A percentile compares a stretch with the other conserved stretches of the same genome.
These are phyloP conservation scores for Drosophila gunungcola DNA, from an alignment of 1,140 invertebrate species.

Conservation along the genomic window DNA sequence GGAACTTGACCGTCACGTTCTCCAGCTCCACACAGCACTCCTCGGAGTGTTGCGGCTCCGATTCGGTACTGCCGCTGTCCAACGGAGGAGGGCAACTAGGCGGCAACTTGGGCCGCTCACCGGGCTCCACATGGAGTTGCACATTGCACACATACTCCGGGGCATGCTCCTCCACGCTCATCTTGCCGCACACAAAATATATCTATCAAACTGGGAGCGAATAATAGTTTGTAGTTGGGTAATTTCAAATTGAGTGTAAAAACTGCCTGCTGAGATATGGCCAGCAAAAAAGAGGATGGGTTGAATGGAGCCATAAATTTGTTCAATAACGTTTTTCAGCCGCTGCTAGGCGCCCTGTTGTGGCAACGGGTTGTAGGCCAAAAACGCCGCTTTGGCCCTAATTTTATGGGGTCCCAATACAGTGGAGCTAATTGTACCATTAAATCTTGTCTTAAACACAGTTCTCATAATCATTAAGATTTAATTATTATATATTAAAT, in stretches of 20 bases:
- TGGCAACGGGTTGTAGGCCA: conserved; percentile 58
- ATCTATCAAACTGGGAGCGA: not conserved
- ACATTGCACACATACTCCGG: conserved; percentile 54
- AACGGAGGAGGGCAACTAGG: conserved; percentile 22
- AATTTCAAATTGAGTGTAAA: conserved; percentile 18
- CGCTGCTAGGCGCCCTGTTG: conserved; percentile 73
- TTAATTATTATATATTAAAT: too few relatives aligned
- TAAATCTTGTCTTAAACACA: too few relatives aligned
- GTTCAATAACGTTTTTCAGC: conserved; percentile 66
- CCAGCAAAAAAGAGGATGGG: conserved; percentile 5
- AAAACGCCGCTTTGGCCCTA: conserved; percentile 5
- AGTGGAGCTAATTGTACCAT: not conserved
- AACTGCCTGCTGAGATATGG: conserved; percentile 41
- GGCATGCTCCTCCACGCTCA: conserved; percentile 41
- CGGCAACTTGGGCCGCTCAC: conserved; percentile 34
- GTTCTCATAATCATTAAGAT: too few relatives aligned
- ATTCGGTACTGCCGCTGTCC: conserved; percentile 45
- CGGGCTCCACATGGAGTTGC: conserved; percentile 52
- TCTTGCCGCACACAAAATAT: conserved; percentile 34
- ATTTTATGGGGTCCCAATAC: conserved; percentile 9
- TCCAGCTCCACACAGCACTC: conserved; percentile 43
- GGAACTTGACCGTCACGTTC: conserved; percentile 82
- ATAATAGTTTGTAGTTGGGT: conserved; percentile 12
- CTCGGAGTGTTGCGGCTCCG: conserved; percentile 40
- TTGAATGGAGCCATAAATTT: conserved; percentile 47